Percentiles rank a stretch among this genome's conserved stretches.
Conservation (phyloP, 2,113 vertebrate species). For the Synchiropus splendidus region DNA sequence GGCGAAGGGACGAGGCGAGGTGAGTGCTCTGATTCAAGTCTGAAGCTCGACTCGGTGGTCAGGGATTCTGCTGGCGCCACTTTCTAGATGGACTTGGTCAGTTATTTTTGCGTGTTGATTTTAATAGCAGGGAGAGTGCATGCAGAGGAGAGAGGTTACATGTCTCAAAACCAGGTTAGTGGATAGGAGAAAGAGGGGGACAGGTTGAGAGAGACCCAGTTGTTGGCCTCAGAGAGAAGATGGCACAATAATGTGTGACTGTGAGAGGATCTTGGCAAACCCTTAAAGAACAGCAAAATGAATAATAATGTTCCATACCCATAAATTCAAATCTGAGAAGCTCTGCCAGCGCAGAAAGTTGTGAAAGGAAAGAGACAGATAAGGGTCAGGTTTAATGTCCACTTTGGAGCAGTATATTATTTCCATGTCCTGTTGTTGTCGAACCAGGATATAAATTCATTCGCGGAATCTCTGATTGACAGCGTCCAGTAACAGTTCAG, state of each 20-base stretch:
- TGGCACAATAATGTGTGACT: slow-evolving; percentile 63
- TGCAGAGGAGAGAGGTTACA: slow-evolving; percentile 41
- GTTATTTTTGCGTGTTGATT: too few relatives aligned
- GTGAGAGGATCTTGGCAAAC: slow-evolving; percentile 66
- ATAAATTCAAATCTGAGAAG: slow-evolving; percentile 99
- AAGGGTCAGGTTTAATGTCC: slow-evolving; percentile 63
- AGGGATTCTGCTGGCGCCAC: too few relatives aligned
- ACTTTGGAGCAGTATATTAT: slow-evolving; percentile 52
- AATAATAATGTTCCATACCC: slow-evolving; percentile 91
- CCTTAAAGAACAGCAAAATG: slow-evolving; percentile 69
- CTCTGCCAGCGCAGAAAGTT: slow-evolving; percentile 92
- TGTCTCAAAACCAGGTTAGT: slow-evolving; percentile 48
- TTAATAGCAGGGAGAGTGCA: slow-evolving; percentile 24
- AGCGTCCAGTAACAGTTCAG: slow-evolving; percentile 65
- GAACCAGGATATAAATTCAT: too few relatives aligned
- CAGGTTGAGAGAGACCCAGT: slow-evolving; percentile 54
- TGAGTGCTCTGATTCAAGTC: slow-evolving; percentile 7
- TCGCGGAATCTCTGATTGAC: slow-evolving; percentile 22
- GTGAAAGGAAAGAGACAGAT: slow-evolving; percentile 67
- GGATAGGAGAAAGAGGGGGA: slow-evolving; percentile 47
- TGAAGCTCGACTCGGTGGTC: too few relatives aligned
- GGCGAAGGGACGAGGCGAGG: slow-evolving; percentile 22
- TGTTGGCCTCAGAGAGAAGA: slow-evolving; percentile 53
- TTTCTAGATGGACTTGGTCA: too few relatives aligned
- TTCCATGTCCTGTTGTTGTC: slow-evolving; percentile 31